phyloP scores from a whole-genome alignment of 1,140 invertebrate genomes.

The Lasioglossum baleicum region DNA sequence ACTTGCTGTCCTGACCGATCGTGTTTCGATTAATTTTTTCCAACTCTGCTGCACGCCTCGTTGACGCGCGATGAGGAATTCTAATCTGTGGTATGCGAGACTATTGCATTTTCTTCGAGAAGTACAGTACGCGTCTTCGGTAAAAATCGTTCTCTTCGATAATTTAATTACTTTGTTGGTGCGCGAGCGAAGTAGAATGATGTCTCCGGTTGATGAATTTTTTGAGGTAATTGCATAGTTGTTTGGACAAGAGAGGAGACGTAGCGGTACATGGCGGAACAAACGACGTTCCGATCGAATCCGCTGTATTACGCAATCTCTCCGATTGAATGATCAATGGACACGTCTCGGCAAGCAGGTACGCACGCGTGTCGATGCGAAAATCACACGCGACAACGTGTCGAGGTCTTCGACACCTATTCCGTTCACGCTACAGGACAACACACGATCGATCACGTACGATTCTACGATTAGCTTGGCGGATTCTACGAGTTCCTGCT shows the following conservation, averaged over 20 bases:
- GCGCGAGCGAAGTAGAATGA: too few relatives aligned
- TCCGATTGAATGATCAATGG: slow-evolving; percentile 10
- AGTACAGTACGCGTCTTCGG: too few relatives aligned
- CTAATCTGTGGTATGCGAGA: neutral
- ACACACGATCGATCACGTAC: slow-evolving; percentile 55
- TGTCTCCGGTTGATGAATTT: too few relatives aligned
- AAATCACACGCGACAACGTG: slow-evolving; percentile 31
- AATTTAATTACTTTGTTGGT: too few relatives aligned
- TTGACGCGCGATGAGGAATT: neutral
- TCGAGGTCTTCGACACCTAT: slow-evolving; percentile 38
- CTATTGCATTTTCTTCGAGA: too few relatives aligned
- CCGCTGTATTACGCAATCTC: neutral
- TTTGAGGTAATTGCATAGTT: too few relatives aligned
- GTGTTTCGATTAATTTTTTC: slow-evolving; percentile 30
- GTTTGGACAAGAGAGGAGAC: too few relatives aligned
- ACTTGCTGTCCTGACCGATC: slow-evolving; percentile 5
- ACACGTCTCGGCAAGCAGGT: slow-evolving; percentile 11
- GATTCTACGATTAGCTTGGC: slow-evolving; percentile 55
- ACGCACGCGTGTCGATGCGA: slow-evolving; percentile 1
- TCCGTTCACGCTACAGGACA: slow-evolving; percentile 48
- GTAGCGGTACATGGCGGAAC: too few relatives aligned
- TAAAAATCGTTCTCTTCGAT: too few relatives aligned
- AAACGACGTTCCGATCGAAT: neutral
- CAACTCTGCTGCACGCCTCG: neutral
- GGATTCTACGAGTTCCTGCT: slow-evolving; percentile 19